Percentiles rank a stretch among this genome's conserved stretches.
These are phyloP conservation scores for Drosophila mauritiana DNA, from an alignment of 1,140 invertebrate species.

Conservation along the genomic window DNA sequence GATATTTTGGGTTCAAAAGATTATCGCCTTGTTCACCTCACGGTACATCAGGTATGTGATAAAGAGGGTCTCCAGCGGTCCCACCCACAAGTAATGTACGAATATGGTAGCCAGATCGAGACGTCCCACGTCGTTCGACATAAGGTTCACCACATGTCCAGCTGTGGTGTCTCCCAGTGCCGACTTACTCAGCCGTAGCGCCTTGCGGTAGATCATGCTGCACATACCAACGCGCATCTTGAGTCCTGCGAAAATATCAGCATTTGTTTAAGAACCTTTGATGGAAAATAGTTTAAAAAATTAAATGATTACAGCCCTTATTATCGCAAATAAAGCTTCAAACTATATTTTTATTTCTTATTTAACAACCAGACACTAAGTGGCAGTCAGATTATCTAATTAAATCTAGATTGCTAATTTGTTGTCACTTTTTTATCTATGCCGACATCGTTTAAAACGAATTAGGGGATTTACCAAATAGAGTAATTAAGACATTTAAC, in stretches of 20 bases:
- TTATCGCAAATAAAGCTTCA: background rate
- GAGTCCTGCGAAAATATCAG: constrained; percentile 84
- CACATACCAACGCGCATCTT: constrained; percentile 91
- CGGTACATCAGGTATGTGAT: constrained; percentile 91
- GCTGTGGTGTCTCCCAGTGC: constrained; percentile 91
- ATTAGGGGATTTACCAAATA: background rate
- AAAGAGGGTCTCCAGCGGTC: constrained; percentile 91
- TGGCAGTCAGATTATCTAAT: background rate
- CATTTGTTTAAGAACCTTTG: background rate
- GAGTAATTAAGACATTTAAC: background rate
- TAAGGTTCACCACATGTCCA: constrained; percentile 95
- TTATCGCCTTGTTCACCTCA: constrained; percentile 73
- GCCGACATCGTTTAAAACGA: background rate
- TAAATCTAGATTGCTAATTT: background rate
- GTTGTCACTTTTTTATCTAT: background rate
- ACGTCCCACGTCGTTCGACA: constrained; percentile 94
- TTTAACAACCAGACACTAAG: background rate
- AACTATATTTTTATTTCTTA: background rate
- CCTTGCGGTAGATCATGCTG: constrained; percentile 93
- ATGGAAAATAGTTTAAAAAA: background rate
- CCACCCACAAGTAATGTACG: constrained; percentile 92
- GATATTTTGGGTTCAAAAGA: background rate
- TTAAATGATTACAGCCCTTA: too few species aligned
- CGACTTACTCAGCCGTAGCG: constrained; percentile 88
- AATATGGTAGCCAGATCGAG: constrained; percentile 89